Conservation (phyloP, 2,113 vertebrate genomes). For the Dasyprocta punctata region DNA sequence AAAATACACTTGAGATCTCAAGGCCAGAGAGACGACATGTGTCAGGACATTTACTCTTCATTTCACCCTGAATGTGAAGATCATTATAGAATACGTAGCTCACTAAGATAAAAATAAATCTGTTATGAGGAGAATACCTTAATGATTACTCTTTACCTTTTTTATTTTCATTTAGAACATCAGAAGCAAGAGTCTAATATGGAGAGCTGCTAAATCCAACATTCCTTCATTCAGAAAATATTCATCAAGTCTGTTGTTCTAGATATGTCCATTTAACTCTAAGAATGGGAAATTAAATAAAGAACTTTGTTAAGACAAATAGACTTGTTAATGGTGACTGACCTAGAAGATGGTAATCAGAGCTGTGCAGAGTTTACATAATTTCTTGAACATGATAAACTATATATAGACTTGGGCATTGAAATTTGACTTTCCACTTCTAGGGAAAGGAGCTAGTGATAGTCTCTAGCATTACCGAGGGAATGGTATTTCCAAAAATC, state of each 20-base stretch:
- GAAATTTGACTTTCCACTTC: background rate
- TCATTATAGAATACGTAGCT: background rate
- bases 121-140: background rate
- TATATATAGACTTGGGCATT: background rate
- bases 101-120: background rate
- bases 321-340: background rate
- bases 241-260: background rate
- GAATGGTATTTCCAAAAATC: background rate
- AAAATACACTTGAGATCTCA: slow-evolving; percentile 69
- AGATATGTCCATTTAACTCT: background rate
- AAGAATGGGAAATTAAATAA: background rate
- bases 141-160: background rate
- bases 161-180: background rate
- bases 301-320: background rate
- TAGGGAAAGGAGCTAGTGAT: background rate
- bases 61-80: slow-evolving; percentile 32
- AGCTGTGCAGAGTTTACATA: background rate
- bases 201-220: background rate
- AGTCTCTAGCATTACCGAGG: background rate
- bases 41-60: background rate
- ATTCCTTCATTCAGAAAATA: slow-evolving; percentile 32
- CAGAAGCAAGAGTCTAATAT: background rate
- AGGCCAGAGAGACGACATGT: slow-evolving; percentile 44
- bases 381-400: background rate
- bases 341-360: background rate